Base-by-base conservation (phyloP, 2,113 vertebrate species). In the Ivindomyrus marchei region DNA sequence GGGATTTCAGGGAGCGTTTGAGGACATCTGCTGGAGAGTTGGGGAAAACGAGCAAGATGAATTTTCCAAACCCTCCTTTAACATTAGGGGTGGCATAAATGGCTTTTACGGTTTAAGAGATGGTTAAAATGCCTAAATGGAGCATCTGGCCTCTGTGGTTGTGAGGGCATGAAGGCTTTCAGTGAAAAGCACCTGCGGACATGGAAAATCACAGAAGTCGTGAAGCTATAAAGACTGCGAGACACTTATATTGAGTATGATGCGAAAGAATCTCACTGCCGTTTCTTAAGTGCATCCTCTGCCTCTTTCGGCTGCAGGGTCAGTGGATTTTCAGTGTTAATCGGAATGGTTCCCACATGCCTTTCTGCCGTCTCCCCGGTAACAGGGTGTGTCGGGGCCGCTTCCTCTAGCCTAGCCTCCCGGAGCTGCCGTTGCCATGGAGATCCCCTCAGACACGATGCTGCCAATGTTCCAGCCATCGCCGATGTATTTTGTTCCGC, bases 381-480 rank as follows among this genome's bases (percentile, higher is more conserved):
- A 39, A 56, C 62, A 9, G 62, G 88, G 85, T 13, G 50, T 31
- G 36, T 52, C 70, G 39, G 47, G 62, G 3, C n/a, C 19, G 52
- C 27, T 86, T 27, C 58, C 87, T 45, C 58, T 46, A 50, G 56
- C 21, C 56, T 88, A 27, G 74, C 49, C 49, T 46, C 39, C 39
- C 5, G 36, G 24, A n/a, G 45, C 31, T 52, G 27, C 74, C 6
- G 87, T 88, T 88, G 36, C 47, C 89, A 90, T 90, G 62, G 70
- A 13, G 70, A 88, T 88, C 39, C 21, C n/a, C 36, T 39, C 89
- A 53, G n/a, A 58, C 46, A 42, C 6, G 83, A 42, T 50, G 83
- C 46, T 74, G 90, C 77, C 88, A 52, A 11, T 45, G 42, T 66
- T 89, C 42, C 90, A 85, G 36, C 13, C 47, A 83, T 42, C 47